phyloP scores from a whole-genome alignment of 2,888 invertebrate species.

The Apeira syringaria region DNA sequence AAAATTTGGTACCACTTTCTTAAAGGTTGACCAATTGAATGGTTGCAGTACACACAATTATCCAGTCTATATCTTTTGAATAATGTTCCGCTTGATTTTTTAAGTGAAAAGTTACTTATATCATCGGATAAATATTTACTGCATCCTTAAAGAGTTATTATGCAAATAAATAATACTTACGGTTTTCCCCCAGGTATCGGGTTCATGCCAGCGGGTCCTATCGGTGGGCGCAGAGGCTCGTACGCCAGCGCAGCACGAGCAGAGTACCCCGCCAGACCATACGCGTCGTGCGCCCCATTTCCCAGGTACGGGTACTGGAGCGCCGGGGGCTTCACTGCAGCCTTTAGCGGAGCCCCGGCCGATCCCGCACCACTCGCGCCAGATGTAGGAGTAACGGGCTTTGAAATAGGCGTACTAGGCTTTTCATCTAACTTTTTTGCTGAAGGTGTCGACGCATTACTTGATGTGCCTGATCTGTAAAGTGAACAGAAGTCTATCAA shows the following conservation, averaged over 20 bases:
- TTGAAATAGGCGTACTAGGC: slow-evolving; percentile 95
- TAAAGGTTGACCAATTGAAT: too few relatives aligned
- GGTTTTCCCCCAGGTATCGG: slow-evolving; percentile 93
- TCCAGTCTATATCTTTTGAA: too few relatives aligned
- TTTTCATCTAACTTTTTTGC: slow-evolving; percentile 94
- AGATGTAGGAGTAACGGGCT: slow-evolving; percentile 93
- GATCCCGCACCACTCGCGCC: slow-evolving; percentile 85
- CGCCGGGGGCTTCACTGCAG: slow-evolving; percentile 83
- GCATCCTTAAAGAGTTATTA: too few relatives aligned
- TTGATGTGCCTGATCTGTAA: slow-evolving; percentile 91
- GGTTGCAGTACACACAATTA: too few relatives aligned
- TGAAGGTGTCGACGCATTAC: slow-evolving; percentile 95
- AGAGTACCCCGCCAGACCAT: slow-evolving; percentile 78
- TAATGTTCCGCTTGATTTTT: too few relatives aligned
- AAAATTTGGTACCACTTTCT: too few relatives aligned
- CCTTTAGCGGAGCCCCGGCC: slow-evolving; percentile 81
- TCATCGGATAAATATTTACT: too few relatives aligned
- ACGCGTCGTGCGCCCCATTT: slow-evolving; percentile 77
- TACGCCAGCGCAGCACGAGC: slow-evolving; percentile 77
- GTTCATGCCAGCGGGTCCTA: slow-evolving; percentile 84
- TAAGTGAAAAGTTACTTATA: too few relatives aligned
- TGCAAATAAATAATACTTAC: slow-evolving; percentile 83
- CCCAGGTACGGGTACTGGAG: slow-evolving; percentile 86
- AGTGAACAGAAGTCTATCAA: slow-evolving; percentile 12
- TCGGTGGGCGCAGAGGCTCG: slow-evolving; percentile 75